Evolutionary conservation across 2,888 invertebrate genomes (phyloP), one percentile per base, ranked within the genome.

Genomic region (Heliconius charithonia): DNA sequence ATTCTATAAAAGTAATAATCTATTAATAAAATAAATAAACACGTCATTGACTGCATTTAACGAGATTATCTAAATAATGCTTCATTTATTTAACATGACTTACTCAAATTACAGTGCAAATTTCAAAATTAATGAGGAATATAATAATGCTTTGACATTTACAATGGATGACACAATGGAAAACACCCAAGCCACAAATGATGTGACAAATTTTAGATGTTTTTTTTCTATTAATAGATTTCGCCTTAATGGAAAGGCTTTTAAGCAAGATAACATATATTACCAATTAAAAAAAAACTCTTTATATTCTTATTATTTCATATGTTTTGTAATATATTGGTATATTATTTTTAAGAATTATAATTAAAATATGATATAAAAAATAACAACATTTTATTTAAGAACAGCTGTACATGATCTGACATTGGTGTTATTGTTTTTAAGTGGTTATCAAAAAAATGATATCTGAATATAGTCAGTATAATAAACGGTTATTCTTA

Each of bases 191-290:
- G 59, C 59, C 59, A 13, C 37, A 66, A 77, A 78, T 78, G 74
- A 78, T 70, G 27, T 22, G 70, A 78, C 78, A 75, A 63, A 65
- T 74, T 78, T 78, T 74, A 62, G 9, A 29, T 56, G 25, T 25
- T 65, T 56, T 37, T 29, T 65, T 32, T 71, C 25, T 32, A 63
- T 63, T 63, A 25, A 27, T 32, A 72, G 12, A 41, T 27, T 25
- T 45, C 25, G 41, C 16, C 3, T 27, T 16, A 41, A 22, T 4
- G 25, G 25, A 69, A 1, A 69, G 69, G 41, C n/a, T 69, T 45
- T 69, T 69, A 25, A 69, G 69, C 7, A 25, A 45, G 6, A 27
- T 27, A 69, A 16, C 45, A 25, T 45, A 41, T 25, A 69, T 41
- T n/a, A 67, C 6, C n/a, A 12, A 10, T 32, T 19, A n/a, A n/a